Conservation (phyloP, 2,888 invertebrate species). For the Lycia hirtaria region DNA sequence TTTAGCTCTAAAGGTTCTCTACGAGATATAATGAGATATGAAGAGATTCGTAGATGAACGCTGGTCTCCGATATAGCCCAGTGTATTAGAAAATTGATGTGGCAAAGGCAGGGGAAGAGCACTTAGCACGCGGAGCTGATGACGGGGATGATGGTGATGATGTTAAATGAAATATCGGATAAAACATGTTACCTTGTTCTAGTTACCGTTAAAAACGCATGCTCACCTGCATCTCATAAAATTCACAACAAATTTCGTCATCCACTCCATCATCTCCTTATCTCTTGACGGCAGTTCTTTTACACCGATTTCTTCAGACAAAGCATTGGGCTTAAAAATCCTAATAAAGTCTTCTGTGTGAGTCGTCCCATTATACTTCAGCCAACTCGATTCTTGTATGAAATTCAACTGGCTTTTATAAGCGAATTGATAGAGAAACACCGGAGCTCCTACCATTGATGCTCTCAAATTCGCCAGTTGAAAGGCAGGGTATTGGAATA, state of each 20-base stretch:
- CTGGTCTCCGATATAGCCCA: no score
- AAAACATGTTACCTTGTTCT: no score
- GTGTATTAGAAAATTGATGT: no score
- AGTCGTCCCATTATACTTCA: constrained; percentile 53
- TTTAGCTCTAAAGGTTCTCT: no score
- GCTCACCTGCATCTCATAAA: constrained; percentile 43
- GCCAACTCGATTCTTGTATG: constrained; percentile 51
- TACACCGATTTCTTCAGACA: constrained; percentile 17
- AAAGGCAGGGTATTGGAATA: constrained; percentile 41
- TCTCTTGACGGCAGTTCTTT: constrained; percentile 32
- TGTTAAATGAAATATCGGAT: no score
- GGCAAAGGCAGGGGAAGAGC: no score
- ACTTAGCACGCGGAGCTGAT: no score
- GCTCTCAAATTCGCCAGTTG: constrained; percentile 36
- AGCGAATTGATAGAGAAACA: constrained; percentile 74
- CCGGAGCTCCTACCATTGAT: constrained; percentile 48
- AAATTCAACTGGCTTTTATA: constrained; percentile 69
- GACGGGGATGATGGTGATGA: no score
- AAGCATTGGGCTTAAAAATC: constrained; percentile 54
- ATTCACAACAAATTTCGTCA: constrained; percentile 38
- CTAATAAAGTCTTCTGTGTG: constrained; percentile 78
- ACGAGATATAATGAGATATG: no score
- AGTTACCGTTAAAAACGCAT: no score
- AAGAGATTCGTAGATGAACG: no score
- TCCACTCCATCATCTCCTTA: constrained; percentile 39